Percentiles rank a stretch among this genome's conserved stretches.
Conservation (phyloP, 2,888 invertebrate species). For the Subacronicta megacephala region DNA sequence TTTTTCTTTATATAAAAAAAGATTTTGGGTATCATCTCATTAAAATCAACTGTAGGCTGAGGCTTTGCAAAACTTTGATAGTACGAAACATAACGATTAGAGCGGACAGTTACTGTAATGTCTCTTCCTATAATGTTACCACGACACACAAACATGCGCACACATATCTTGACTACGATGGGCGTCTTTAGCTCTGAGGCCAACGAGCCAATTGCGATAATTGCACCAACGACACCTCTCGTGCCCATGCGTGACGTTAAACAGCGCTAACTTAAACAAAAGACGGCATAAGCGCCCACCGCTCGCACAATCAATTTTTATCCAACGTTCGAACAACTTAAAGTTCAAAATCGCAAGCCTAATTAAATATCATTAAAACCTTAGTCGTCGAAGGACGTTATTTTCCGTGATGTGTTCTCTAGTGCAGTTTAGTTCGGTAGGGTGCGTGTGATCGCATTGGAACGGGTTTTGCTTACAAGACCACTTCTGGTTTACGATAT, state of each 20-base stretch:
- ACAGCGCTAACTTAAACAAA: slow-evolving; percentile 63
- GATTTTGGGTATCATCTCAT: slow-evolving; percentile 7
- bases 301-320: slow-evolving; percentile 62
- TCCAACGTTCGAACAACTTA: slow-evolving; percentile 60
- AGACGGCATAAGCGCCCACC: slow-evolving; percentile 68
- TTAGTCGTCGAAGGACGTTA: slow-evolving; percentile 65
- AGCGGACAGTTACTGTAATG: slow-evolving; percentile 41
- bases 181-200: slow-evolving; percentile 84
- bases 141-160: slow-evolving; percentile 50
- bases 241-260: slow-evolving; percentile 84
- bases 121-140: slow-evolving; percentile 37
- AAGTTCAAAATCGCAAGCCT: slow-evolving; percentile 66
- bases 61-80: slow-evolving; percentile 15
- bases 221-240: slow-evolving; percentile 87
- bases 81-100: slow-evolving; percentile 39
- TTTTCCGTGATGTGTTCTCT: slow-evolving; percentile 78
- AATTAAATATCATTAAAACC: slow-evolving; percentile 60
- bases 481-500: slow-evolving; percentile 88
- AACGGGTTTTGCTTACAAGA: slow-evolving; percentile 85
- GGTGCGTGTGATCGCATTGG: slow-evolving; percentile 80
- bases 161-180: slow-evolving; percentile 74
- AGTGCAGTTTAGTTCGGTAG: slow-evolving; percentile 69
- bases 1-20: slow-evolving; percentile 13
- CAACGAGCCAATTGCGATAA: slow-evolving; percentile 88
- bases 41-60: slow-evolving; percentile 28